Evolutionary conservation across 2,113 vertebrate species (phyloP).

Genomic region (Sakesphorus luctuosus): DNA sequence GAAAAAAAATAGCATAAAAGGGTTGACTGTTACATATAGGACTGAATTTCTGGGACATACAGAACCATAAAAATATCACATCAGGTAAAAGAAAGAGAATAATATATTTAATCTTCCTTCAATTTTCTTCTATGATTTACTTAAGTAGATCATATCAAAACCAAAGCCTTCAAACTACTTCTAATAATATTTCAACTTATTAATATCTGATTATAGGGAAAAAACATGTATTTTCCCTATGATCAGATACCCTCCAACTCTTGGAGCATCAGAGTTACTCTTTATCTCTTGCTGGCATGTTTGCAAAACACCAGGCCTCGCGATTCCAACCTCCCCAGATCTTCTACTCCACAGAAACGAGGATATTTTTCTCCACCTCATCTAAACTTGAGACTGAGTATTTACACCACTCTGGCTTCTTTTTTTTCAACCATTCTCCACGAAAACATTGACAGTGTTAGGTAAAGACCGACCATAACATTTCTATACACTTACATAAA

Average conservation of each 20-base stretch:
- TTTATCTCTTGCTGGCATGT: background rate
- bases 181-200: background rate
- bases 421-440: background rate
- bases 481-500: background rate
- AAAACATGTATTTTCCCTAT: fast-evolving
- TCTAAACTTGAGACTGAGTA: background rate
- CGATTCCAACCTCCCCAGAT: background rate
- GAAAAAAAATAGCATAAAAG: background rate
- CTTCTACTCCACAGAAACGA: background rate
- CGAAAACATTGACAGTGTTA: background rate
- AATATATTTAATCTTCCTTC: background rate
- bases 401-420: background rate
- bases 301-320: fast-evolving
- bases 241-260: too few relatives aligned
- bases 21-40: background rate
- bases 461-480: background rate
- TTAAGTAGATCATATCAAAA: background rate
- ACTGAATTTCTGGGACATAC: background rate
- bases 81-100: background rate
- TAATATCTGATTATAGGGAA: background rate
- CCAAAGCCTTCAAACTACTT: background rate
- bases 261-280: background rate
- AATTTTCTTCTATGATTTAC: background rate
- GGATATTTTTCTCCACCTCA: background rate
- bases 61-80: background rate